Conservation (phyloP, 2,113 vertebrate genomes). For the Apeltes quadracus region DNA sequence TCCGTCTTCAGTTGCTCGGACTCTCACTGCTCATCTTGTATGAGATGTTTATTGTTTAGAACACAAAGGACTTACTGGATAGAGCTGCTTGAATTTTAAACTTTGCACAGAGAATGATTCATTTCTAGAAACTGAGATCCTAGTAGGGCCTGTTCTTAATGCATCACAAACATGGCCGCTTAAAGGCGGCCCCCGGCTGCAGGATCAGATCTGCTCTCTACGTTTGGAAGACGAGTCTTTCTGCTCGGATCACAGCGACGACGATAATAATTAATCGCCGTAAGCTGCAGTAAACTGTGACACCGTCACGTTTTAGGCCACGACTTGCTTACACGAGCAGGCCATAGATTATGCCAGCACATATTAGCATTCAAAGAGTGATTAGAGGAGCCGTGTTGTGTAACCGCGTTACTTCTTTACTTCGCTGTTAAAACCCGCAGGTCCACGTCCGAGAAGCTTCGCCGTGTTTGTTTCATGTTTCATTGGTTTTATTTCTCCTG, state of each 20-base stretch:
- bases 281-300: slow-evolving; percentile 39
- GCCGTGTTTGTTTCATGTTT: neutral
- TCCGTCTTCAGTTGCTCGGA: neutral
- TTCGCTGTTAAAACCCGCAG: neutral
- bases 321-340: slow-evolving; percentile 77
- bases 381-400: slow-evolving; percentile 67
- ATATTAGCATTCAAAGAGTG: slow-evolving; percentile 76
- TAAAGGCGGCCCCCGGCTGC: slow-evolving; percentile 23
- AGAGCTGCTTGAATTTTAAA: neutral
- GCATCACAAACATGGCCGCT: neutral
- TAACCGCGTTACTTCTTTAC: slow-evolving; percentile 39
- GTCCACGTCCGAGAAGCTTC: neutral
- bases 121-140: neutral
- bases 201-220: slow-evolving; percentile 46
- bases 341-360: slow-evolving; percentile 73
- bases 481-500: neutral
- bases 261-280: neutral
- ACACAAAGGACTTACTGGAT: neutral
- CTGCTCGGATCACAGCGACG: slow-evolving; percentile 39
- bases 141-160: neutral
- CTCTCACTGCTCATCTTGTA: neutral
- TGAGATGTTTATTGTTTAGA: neutral
- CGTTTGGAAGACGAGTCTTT: slow-evolving; percentile 50
- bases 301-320: slow-evolving; percentile 58
- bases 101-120: neutral